These are phyloP conservation scores for Planiliza haematocheilus DNA, from an alignment of 2,113 vertebrate genomes.

Conservation along the genomic window DNA sequence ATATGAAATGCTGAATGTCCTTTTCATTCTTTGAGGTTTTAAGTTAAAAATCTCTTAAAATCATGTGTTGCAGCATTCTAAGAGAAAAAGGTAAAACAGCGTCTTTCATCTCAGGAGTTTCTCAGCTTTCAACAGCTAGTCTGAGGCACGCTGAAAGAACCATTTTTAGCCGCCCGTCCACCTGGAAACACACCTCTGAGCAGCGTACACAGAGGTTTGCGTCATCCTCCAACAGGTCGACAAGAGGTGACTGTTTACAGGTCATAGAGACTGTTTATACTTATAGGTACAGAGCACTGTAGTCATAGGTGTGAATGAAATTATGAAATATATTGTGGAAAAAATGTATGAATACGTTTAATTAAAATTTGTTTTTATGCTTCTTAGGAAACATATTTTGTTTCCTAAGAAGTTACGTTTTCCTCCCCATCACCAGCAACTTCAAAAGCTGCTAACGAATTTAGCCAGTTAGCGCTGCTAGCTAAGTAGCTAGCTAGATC, in stretches of 20 bases:
- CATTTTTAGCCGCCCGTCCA: slow-evolving; percentile 42
- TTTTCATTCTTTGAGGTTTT: background rate
- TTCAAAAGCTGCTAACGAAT: no score
- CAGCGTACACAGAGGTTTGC: slow-evolving; percentile 35
- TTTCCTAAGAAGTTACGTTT: no score
- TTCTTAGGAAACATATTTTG: no score
- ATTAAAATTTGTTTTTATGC: no score
- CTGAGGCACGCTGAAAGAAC: slow-evolving; percentile 49
- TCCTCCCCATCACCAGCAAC: no score
- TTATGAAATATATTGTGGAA: no score
- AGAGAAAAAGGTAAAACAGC: slow-evolving; percentile 27
- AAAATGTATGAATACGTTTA: no score
- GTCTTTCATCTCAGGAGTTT: slow-evolving; percentile 39
- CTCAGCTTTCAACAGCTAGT: slow-evolving; percentile 60
- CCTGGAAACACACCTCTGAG: slow-evolving; percentile 41
- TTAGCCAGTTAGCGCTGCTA: no score
- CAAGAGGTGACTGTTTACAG: slow-evolving; percentile 21
- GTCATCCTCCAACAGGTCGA: slow-evolving; percentile 30
- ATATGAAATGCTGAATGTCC: slow-evolving; percentile 2
- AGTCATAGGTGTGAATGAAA: no score
- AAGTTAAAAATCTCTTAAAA: slow-evolving; percentile 26
- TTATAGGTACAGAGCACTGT: no score
- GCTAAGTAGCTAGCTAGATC: no score
- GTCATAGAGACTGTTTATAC: background rate
- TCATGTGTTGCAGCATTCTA: slow-evolving; percentile 14